phyloP scores from a whole-genome alignment of 2,113 vertebrate species.

The Trachemys scripta region DNA sequence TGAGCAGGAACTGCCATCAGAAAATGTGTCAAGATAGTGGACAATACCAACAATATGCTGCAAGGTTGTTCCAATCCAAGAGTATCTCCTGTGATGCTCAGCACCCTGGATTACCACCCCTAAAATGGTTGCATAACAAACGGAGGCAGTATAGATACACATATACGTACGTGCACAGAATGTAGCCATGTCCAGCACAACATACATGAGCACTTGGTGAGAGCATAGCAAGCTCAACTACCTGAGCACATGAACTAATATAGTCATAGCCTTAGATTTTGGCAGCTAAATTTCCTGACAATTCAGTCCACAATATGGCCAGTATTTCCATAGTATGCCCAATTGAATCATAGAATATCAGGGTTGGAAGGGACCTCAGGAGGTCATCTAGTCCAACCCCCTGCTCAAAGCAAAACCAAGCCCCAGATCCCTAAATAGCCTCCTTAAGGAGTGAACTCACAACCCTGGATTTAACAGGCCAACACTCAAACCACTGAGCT shows the following conservation, averaged over 20 bases:
- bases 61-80: not conserved
- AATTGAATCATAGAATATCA: too few relatives aligned
- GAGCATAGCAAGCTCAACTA: not conserved
- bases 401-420: too few relatives aligned
- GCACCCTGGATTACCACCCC: not conserved
- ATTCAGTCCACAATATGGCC: not conserved
- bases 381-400: too few relatives aligned
- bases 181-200: not conserved
- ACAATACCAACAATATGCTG: not conserved
- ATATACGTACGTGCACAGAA: not conserved
- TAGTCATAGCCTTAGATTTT: not conserved
- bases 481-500: too few relatives aligned
- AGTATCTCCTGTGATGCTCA: not conserved
- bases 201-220: not conserved
- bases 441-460: too few relatives aligned
- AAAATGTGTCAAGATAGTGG: not conserved
- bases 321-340: too few relatives aligned
- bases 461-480: too few relatives aligned
- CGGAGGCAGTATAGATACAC: not conserved
- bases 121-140: not conserved
- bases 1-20: not conserved
- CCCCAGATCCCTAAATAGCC: too few relatives aligned
- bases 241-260: not conserved
- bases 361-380: too few relatives aligned
- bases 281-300: not conserved